Conservation (phyloP, 2,888 invertebrate genomes). For the Junonia oenone region DNA sequence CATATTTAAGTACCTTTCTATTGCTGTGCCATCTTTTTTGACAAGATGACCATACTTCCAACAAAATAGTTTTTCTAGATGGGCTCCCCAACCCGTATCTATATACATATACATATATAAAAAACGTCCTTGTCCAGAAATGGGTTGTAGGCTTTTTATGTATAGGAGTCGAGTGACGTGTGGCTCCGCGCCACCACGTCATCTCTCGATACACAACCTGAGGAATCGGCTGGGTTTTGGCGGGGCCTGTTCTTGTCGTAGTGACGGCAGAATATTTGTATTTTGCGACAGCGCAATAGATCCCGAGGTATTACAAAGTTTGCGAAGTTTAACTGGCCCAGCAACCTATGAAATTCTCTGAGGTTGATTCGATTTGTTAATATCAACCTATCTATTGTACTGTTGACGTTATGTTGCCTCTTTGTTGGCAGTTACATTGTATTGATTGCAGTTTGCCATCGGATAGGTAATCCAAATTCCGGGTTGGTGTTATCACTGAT, state of each 20-base stretch:
- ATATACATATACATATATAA: too few relatives aligned
- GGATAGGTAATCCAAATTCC: conserved; percentile 16
- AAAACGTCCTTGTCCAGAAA: conserved; percentile 28
- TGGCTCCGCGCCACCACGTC: conserved; percentile 25
- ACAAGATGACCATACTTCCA: conserved; percentile 20
- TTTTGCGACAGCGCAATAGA: too few relatives aligned
- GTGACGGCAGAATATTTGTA: too few relatives aligned
- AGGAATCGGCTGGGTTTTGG: too few relatives aligned
- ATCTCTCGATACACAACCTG: too few relatives aligned
- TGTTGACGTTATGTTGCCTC: conserved; percentile 4
- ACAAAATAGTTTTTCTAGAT: conserved; percentile 19
- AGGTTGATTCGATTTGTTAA: conserved; percentile 5
- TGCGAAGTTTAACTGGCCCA: too few relatives aligned
- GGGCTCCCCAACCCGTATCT: conserved; percentile 31
- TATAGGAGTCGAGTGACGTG: conserved; percentile 9
- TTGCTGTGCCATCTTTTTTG: too few relatives aligned
- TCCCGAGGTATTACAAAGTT: too few relatives aligned
- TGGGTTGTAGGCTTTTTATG: conserved; percentile 21
- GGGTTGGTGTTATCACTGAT: too few relatives aligned
- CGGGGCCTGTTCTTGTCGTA: too few relatives aligned
- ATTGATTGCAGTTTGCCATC: too few relatives aligned
- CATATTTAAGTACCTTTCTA: conserved; percentile 30
- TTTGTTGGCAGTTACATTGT: background rate
- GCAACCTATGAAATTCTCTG: conserved; percentile 16
- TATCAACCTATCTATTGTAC: background rate